A percentile compares a stretch with the other conserved stretches of the same genome.
Evolutionary conservation across 2,797 vertebrate genomes (phyloP).

Genomic region (Petrocephalus sullivani): DNA sequence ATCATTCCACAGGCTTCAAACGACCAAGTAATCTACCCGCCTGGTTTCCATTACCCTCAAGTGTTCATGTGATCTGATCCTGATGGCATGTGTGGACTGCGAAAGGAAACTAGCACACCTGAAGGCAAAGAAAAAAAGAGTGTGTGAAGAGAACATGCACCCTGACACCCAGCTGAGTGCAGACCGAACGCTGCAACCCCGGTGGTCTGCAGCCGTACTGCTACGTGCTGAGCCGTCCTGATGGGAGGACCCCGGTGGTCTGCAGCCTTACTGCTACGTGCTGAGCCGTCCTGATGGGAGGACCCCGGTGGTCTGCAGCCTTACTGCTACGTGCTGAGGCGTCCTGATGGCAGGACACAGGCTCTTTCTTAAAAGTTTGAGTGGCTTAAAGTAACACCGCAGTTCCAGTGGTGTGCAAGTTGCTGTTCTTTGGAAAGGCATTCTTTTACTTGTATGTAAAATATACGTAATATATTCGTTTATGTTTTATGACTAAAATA

Average conservation of each 20-base stretch:
- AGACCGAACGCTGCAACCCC: background rate
- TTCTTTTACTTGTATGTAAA: background rate
- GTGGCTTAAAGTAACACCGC: background rate
- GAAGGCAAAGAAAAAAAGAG: background rate
- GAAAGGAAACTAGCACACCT: background rate
- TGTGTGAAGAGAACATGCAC: background rate
- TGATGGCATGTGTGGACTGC: background rate
- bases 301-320: background rate
- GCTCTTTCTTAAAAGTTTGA: background rate
- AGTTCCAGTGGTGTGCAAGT: background rate
- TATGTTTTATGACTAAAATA: too few relatives aligned
- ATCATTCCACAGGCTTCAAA: background rate
- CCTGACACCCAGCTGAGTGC: background rate
- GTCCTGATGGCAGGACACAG: background rate
- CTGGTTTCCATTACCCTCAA: background rate
- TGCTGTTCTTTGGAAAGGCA: background rate
- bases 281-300: too few relatives aligned
- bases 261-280: background rate
- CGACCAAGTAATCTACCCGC: background rate
- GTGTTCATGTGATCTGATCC: background rate
- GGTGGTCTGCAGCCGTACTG: background rate
- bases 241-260: background rate
- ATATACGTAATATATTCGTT: background rate
- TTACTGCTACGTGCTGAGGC: background rate
- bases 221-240: background rate